These are phyloP conservation scores for western clawed frog (Xenopus tropicalis) DNA, from an alignment of 2,113 vertebrate genomes.

Conservation along the genomic window DNA sequence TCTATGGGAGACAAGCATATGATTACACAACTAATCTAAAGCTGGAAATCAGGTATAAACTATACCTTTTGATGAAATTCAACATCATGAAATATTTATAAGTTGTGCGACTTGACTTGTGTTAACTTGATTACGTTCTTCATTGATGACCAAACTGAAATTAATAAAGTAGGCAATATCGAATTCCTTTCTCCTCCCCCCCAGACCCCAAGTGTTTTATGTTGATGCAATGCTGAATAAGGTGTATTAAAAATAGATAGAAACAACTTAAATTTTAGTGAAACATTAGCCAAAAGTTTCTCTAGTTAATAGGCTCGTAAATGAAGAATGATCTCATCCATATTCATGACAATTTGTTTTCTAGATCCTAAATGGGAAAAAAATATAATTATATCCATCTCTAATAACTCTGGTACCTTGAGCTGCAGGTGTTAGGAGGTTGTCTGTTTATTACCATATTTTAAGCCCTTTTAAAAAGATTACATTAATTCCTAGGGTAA, in stretches of 20 bases:
- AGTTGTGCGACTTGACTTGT: slow-evolving; percentile 26
- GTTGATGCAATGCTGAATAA: neutral
- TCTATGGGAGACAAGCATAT: neutral
- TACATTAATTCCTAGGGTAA: slow-evolving; percentile 80
- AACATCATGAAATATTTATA: slow-evolving; percentile 34
- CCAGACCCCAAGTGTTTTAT: slow-evolving; percentile 1
- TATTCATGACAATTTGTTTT: slow-evolving; percentile 64
- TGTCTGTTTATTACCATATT: slow-evolving; percentile 84
- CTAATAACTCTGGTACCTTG: slow-evolving; percentile 75
- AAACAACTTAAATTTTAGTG: slow-evolving; percentile 20
- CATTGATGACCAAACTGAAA: neutral
- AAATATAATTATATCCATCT: slow-evolving; percentile 77
- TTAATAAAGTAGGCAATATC: slow-evolving; percentile 18
- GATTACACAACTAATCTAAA: slow-evolving; percentile 10
- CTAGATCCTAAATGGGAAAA: slow-evolving; percentile 69
- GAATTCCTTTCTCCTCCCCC: slow-evolving; percentile 11
- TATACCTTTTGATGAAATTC: slow-evolving; percentile 28
- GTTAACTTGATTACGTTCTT: slow-evolving; percentile 21
- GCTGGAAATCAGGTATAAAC: slow-evolving; percentile 14
- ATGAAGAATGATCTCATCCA: slow-evolving; percentile 62
- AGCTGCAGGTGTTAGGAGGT: slow-evolving; percentile 76
- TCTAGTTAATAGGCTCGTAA: slow-evolving; percentile 54
- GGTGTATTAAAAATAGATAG: slow-evolving; percentile 15
- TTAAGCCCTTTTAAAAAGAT: slow-evolving; percentile 78
- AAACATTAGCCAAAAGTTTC: slow-evolving; percentile 47